These are phyloP conservation scores for Sebastiscus albofasciatus DNA, from an alignment of 2,797 vertebrate species.

Conservation along the genomic window DNA sequence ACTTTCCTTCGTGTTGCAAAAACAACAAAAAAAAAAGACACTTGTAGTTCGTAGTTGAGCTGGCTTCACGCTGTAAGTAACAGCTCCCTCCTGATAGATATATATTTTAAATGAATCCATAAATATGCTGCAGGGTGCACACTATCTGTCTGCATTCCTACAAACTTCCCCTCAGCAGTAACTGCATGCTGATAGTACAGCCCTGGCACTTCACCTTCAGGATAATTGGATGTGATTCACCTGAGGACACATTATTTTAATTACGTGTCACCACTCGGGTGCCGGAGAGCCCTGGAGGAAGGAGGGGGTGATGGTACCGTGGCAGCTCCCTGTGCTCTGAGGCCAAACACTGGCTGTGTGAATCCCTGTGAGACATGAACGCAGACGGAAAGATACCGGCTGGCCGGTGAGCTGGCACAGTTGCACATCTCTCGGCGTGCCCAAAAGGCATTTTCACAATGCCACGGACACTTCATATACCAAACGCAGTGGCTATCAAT, in stretches of 20 bases:
- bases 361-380: conserved; percentile 22
- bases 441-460: conserved; percentile 12
- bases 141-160: conserved; percentile 15
- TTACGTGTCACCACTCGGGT: conserved; percentile 68
- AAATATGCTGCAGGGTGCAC: neutral
- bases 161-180: conserved; percentile 18
- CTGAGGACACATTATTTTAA: conserved; percentile 76
- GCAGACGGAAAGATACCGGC: neutral
- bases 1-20: conserved; percentile 23
- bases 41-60: neutral
- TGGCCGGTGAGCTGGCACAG: conserved; percentile 14
- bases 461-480: conserved; percentile 32
- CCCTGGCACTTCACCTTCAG: conserved; percentile 38
- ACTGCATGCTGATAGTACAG: conserved; percentile 23
- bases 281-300: neutral
- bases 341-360: conserved; percentile 47
- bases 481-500: neutral
- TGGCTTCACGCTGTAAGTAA: neutral
- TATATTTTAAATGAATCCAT: neutral
- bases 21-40: neutral
- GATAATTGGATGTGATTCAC: conserved; percentile 58
- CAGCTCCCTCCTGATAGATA: neutral
- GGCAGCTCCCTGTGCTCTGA: conserved; percentile 33
- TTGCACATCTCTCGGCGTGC: neutral
- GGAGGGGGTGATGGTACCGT: neutral